Evolutionary conservation across 2,113 vertebrate genomes (phyloP), one percentile per base, ranked within the genome.

Genomic region (Sinocyclocheilus maitianheensis): DNA sequence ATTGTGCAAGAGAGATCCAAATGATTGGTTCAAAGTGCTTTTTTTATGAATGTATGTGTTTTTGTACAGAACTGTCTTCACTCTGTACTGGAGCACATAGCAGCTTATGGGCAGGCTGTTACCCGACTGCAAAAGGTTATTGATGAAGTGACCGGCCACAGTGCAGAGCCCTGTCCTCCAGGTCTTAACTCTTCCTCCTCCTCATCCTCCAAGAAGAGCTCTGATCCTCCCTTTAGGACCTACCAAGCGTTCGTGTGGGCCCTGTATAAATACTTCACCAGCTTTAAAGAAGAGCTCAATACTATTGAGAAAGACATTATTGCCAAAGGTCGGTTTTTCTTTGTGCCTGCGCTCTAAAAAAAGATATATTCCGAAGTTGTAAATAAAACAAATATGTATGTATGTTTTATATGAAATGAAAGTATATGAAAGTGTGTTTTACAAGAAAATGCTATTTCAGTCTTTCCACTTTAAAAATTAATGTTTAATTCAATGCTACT

Each of bases 211-310:
- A 97, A 95, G 91, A 98, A 97, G 89, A 91, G 93, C 65, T 93
- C 94, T 0, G 97, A 98, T 88, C 96, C 98, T 34, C 97, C 97
- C 0, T 99, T 99, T 88, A 95, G 98, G 90, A 99, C 98, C 1
- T 99, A 99, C 90, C 98, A 99, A 93, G 98, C 98, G 77, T 99
- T 99, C 86, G 98, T 99, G 92, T 98, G 97, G 97, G 97, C 97
- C 0, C 95, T 99, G 46, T 98, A 98, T 92, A 99, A 98, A 87
- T 98, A 97, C 84, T 99, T 99, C 43, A 96, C 96, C 85, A 94
- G 94, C 90, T 99, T 99, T 93, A 99, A 98, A 89, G 93, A 97
- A 87, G 97, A 99, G 83, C 96, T 99, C 67, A 93, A 96, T 4
- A 93, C 95, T 48, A 97, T 99, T 74, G 98, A 99, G 90, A 97